Percentiles rank a stretch among this genome's conserved stretches.
Evolutionary conservation across 2,888 invertebrate species (phyloP).

Genomic region (Noctua fimbriata): DNA sequence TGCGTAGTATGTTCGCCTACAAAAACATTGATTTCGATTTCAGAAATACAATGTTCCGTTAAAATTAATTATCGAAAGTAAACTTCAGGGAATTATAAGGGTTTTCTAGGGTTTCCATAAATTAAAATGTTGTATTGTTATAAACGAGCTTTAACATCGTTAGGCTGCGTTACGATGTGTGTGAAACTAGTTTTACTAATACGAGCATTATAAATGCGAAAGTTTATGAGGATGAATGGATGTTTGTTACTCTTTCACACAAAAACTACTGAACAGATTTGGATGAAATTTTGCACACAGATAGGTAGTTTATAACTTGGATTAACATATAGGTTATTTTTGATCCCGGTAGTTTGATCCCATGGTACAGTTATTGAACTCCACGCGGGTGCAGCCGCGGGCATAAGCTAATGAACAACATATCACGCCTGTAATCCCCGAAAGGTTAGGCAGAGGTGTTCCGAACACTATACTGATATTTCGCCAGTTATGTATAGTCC

Average conservation of each 20-base stretch:
- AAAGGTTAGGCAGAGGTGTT: neutral
- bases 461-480: neutral
- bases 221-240: no score
- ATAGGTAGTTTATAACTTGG: no score
- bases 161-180: neutral
- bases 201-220: no score
- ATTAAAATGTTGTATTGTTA: slow-evolving; percentile 14
- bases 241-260: no score
- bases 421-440: neutral
- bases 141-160: neutral
- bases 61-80: slow-evolving; percentile 34
- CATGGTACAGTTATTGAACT: no score
- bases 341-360: no score
- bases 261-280: no score
- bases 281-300: no score
- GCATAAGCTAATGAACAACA: neutral
- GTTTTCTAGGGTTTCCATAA: slow-evolving; percentile 25
- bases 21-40: neutral
- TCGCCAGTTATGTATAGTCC: neutral
- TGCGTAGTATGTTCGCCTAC: neutral
- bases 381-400: no score
- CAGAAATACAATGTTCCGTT: slow-evolving; percentile 4
- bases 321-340: no score
- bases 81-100: slow-evolving; percentile 22
- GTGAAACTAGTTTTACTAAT: neutral